Evolutionary conservation across 2,888 invertebrate species (phyloP), one percentile per base, ranked within the genome.

Genomic region (Amiota mariae): DNA sequence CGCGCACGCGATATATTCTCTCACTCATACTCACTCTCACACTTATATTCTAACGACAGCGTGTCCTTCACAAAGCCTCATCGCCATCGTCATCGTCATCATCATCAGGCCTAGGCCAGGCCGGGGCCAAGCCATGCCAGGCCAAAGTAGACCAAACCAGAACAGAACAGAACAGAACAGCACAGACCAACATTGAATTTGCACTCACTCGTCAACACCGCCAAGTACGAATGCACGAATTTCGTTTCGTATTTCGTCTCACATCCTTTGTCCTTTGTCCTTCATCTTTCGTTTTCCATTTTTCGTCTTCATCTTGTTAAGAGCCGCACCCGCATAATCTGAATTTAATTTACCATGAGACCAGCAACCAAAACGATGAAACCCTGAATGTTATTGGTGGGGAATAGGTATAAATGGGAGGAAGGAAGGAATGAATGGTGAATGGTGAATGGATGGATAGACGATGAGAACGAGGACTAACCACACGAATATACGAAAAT

Each of bases 331-430:
- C 76, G 71, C 75, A 78, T 79, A 81, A 82, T 82, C 78, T 77
- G 78, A 81, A 84, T 84, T 83, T 80, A 83, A 83, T 85, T 83
- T 84, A 81, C 78, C 82, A 80, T 77, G 74, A 73, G 72, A 73
- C 72, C 54, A 47, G 47, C 61, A 18, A 15, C 36, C 64, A 36
- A 20, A 36, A 13, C 64, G 47, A 57, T 12, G 48, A 9, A 48
- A n/a, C 48, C 24, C n/a, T 15, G 12, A 13, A 18, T 54, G n/a
- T 54, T 54, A 10, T 54, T 54, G n/a, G 6, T 1, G 54, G 54
- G 54, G 13, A 54, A 54, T 54, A 15, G 6, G 12, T 24, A 24
- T 24, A 24, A 54, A n/a, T n/a, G 15, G 20, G 18, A 59, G 20
- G 18, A 18, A 59, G 2, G 20, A 59, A 15, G 4, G 57, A 57